Conservation (phyloP, 1,140 invertebrate genomes). For the Diorhabda sublineata region DNA sequence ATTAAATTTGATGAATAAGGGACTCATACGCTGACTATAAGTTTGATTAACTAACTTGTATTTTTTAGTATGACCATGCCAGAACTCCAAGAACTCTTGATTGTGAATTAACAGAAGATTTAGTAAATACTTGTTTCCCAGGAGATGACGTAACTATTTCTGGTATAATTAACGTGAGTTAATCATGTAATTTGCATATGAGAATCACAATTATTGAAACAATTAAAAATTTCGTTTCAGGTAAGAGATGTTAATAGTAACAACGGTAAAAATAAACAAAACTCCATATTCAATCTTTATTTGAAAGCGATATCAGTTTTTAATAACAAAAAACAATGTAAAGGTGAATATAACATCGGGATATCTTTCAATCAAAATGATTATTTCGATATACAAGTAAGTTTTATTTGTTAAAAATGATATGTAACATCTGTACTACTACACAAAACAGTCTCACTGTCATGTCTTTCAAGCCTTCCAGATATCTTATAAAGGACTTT, state of each 20-base stretch:
- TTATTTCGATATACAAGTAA: conserved; percentile 67
- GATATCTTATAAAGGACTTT: too few relatives aligned
- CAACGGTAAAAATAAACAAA: conserved; percentile 49
- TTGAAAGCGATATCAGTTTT: conserved; percentile 72
- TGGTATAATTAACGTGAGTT: conserved; percentile 62
- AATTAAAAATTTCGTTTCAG: conserved; percentile 13
- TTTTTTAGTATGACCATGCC: conserved; percentile 59
- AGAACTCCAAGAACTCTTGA: conserved; percentile 82
- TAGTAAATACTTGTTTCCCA: conserved; percentile 81
- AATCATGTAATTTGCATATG: neutral
- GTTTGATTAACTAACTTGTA: conserved; percentile 3
- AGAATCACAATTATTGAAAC: neutral
- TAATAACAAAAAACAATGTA: conserved; percentile 61
- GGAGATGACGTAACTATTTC: conserved; percentile 85
- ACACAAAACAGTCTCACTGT: too few relatives aligned
- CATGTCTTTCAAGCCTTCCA: too few relatives aligned
- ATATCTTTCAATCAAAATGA: conserved; percentile 65
- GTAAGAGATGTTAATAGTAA: conserved; percentile 31
- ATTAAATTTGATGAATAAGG: too few relatives aligned
- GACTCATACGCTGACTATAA: too few relatives aligned
- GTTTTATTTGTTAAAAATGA: neutral
- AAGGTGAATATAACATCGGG: conserved; percentile 46
- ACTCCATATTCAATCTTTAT: conserved; percentile 66
- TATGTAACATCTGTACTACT: too few relatives aligned
- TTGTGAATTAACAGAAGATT: conserved; percentile 79